phyloP scores from a whole-genome alignment of 1,140 invertebrate species.

The Procambarus clarkii region DNA sequence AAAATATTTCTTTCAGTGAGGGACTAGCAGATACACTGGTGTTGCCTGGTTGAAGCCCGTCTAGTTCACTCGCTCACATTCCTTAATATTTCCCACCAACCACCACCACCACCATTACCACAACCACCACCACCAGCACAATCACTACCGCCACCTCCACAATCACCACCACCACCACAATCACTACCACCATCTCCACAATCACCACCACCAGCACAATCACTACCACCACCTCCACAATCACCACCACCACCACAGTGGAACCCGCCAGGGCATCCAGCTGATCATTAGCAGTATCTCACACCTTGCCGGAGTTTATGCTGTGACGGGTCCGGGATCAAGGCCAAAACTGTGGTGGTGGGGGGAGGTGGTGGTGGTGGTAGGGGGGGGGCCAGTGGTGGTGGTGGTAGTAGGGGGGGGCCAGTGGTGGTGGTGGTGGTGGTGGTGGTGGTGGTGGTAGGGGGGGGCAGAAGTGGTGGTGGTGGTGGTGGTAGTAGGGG shows the following conservation, averaged over 20 bases:
- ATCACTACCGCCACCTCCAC: too few relatives aligned
- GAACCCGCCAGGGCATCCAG: background rate
- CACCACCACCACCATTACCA: too few relatives aligned
- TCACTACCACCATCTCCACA: background rate
- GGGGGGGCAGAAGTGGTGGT: too few relatives aligned
- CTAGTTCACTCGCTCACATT: background rate
- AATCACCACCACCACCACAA: too few relatives aligned
- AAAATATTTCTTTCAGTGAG: too few relatives aligned
- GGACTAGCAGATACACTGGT: too few relatives aligned
- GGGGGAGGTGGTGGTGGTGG: background rate
- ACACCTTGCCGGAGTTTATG: conserved; percentile 22
- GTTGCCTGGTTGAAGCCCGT: too few relatives aligned
- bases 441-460: background rate
- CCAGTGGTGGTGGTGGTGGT: background rate
- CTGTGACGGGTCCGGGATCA: conserved; percentile 5
- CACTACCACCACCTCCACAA: background rate
- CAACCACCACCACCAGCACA: too few relatives aligned
- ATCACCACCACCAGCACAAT: background rate
- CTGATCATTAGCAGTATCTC: conserved; percentile 42
- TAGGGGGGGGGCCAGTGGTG: background rate
- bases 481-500: too few relatives aligned
- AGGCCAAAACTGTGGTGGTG: conserved; percentile 31
- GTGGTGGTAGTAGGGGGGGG: background rate
- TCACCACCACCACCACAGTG: background rate
- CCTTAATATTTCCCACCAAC: background rate